These are phyloP conservation scores for Mesopsocus fuscifrons DNA, from an alignment of 2,888 invertebrate genomes.

Conservation along the genomic window DNA sequence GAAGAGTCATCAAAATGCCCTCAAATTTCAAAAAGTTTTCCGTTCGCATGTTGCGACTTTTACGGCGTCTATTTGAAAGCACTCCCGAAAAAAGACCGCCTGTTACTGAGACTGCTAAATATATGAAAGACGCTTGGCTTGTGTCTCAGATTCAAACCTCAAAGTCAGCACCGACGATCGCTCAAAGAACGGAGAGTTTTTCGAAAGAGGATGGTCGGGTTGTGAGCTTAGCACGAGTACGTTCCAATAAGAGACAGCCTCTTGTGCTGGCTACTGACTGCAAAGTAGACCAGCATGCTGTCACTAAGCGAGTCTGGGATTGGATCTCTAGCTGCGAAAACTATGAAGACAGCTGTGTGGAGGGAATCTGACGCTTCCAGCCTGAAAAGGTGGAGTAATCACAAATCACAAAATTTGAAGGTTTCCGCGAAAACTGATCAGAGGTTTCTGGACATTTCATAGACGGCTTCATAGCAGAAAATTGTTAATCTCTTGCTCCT, in stretches of 20 bases:
- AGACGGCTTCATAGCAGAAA: no score
- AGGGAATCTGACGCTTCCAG: no score
- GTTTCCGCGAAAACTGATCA: no score
- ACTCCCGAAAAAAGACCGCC: conserved; percentile 43
- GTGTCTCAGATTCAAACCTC: conserved; percentile 21
- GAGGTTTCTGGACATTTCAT: no score
- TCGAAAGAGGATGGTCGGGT: conserved; percentile 19
- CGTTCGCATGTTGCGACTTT: conserved; percentile 44
- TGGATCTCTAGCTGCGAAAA: conserved; percentile 40
- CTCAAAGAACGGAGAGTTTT: conserved; percentile 23
- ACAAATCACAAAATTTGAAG: no score
- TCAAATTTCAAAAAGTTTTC: conserved; percentile 40
- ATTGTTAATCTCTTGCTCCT: no score
- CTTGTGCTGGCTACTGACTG: conserved; percentile 42
- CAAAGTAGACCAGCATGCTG: conserved; percentile 37
- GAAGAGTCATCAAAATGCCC: conserved; percentile 38
- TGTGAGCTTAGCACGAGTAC: conserved; percentile 32
- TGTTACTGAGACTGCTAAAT: conserved; percentile 36
- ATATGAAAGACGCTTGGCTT: conserved; percentile 39
- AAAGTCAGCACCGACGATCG: conserved; percentile 30
- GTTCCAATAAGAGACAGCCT: conserved; percentile 31
- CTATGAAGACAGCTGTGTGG: conserved; percentile 11
- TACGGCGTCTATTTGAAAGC: conserved; percentile 48
- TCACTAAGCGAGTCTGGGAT: conserved; percentile 41
- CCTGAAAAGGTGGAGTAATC: no score